Conservation (phyloP, 2,888 invertebrate species). For the Dynastes maya region DNA sequence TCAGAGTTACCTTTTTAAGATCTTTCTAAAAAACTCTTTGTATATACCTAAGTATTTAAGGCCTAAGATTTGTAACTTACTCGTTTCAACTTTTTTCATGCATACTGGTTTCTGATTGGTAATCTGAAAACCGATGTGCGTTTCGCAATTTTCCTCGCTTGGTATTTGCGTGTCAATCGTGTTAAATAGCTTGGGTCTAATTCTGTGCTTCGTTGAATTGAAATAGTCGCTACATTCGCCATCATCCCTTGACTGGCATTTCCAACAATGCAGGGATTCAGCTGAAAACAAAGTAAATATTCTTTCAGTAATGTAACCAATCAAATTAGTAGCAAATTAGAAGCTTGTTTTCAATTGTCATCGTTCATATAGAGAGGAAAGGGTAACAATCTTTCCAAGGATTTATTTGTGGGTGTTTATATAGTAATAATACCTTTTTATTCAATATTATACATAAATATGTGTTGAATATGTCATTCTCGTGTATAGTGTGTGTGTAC, state of each 20-base stretch:
- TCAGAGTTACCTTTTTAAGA: too few species aligned
- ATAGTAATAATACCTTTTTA: too few species aligned
- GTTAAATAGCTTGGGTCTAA: constrained; percentile 53
- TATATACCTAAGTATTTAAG: too few species aligned
- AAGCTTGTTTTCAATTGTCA: too few species aligned
- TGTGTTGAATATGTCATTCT: too few species aligned
- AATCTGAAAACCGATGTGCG: constrained; percentile 40
- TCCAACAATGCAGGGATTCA: constrained; percentile 81
- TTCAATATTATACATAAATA: too few species aligned
- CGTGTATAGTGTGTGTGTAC: too few species aligned
- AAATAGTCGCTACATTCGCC: constrained; percentile 84
- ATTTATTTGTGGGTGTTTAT: too few species aligned
- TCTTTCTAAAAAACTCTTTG: too few species aligned
- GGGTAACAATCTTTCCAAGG: too few species aligned
- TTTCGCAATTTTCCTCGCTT: constrained; percentile 54
- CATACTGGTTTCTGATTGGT: constrained; percentile 73
- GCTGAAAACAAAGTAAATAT: constrained; percentile 71
- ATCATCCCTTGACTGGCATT: constrained; percentile 81
- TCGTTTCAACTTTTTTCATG: constrained; percentile 83
- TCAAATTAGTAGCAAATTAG: too few species aligned
- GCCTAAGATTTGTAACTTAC: constrained; percentile 70
- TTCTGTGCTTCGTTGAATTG: constrained; percentile 71
- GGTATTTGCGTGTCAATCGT: constrained; percentile 41
- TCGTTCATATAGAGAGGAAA: too few species aligned
- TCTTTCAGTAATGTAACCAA: background rate